A percentile compares a stretch with the other conserved stretches of the same genome.
phyloP scores from a whole-genome alignment of 2,113 vertebrate genomes.

The Monarcha castaneiventris region DNA sequence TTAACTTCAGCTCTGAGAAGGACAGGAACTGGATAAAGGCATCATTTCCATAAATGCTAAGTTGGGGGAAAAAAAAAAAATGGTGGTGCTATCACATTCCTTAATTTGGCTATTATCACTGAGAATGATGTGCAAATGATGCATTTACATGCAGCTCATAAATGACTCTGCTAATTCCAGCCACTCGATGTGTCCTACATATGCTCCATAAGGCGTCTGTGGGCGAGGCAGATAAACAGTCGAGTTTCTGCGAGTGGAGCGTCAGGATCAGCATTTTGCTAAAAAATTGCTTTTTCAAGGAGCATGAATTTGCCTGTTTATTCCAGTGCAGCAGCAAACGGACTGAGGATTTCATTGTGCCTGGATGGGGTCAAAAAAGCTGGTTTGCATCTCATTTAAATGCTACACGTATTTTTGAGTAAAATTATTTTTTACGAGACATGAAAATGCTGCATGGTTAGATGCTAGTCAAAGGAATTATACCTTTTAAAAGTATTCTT shows the following conservation, averaged over 20 bases:
- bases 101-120: conserved; percentile 20
- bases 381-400: conserved; percentile 7
- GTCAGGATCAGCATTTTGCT: conserved; percentile 37
- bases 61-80: neutral
- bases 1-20: neutral
- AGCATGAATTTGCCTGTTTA: neutral
- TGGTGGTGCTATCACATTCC: neutral
- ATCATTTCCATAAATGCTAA: neutral
- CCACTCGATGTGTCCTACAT: conserved; percentile 32
- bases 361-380: neutral
- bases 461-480: neutral
- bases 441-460: neutral
- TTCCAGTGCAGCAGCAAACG: neutral
- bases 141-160: conserved; percentile 23
- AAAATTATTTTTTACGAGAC: neutral
- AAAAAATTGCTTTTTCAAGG: conserved; percentile 23
- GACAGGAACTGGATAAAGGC: neutral
- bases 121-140: conserved; percentile 32
- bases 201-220: conserved; percentile 19
- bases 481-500: neutral
- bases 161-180: conserved; percentile 42
- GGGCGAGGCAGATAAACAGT: conserved; percentile 36
- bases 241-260: neutral
- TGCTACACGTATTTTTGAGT: neutral
- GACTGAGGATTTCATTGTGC: neutral